phyloP scores from a whole-genome alignment of 2,888 invertebrate genomes.

The Pseudanteris insignis region DNA sequence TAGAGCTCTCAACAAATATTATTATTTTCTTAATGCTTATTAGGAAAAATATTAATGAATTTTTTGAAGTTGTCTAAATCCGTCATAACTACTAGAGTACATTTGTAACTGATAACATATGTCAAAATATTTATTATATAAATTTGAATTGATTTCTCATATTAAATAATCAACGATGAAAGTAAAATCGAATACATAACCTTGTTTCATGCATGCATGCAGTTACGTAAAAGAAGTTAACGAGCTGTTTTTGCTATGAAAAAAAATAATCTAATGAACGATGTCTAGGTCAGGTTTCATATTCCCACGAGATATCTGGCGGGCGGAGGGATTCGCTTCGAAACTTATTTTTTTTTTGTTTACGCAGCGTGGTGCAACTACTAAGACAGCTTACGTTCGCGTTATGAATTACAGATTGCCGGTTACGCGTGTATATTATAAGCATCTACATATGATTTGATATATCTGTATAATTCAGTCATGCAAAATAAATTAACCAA shows the following conservation, averaged over 20 bases:
- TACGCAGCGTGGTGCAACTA: constrained; percentile 55
- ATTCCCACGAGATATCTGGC: constrained; percentile 53
- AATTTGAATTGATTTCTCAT: constrained; percentile 17
- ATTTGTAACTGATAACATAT: no score
- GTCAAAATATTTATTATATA: neutral
- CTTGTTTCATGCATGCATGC: no score
- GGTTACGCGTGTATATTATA: constrained; percentile 45
- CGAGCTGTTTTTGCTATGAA: constrained; percentile 24
- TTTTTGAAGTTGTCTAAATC: no score
- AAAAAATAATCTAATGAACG: constrained; percentile 28
- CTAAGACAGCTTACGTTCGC: constrained; percentile 50
- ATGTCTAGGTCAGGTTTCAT: constrained; percentile 55
- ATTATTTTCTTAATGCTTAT: no score
- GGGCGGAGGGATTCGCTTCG: constrained; percentile 24
- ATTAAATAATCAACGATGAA: constrained; percentile 1
- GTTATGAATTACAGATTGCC: constrained; percentile 62
- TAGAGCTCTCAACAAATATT: no score
- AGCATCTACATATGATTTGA: constrained; percentile 40
- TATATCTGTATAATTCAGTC: constrained; percentile 44
- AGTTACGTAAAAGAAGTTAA: constrained; percentile 3
- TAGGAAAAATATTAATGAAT: no score
- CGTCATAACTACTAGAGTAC: no score
- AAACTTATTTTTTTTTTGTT: constrained; percentile 38
- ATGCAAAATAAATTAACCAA: constrained; percentile 34
- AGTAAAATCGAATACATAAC: constrained; percentile 10